phyloP scores from a whole-genome alignment of 2,888 invertebrate species.

The Polia nebulosa region DNA sequence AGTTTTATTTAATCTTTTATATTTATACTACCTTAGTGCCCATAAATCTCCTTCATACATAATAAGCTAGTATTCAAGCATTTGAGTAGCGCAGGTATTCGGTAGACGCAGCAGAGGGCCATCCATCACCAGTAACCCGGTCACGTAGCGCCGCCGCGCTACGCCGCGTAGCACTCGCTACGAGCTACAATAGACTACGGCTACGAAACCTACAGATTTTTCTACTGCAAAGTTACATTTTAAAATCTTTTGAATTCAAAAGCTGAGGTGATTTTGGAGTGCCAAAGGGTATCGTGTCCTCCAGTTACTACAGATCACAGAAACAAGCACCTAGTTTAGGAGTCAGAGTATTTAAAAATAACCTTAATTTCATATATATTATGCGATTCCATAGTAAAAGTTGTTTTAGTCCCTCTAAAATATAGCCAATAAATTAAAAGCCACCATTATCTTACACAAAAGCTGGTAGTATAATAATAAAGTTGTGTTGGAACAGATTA shows the following conservation, averaged over 20 bases:
- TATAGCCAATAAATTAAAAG: background rate
- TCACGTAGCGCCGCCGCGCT: conserved; percentile 75
- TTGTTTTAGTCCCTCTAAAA: background rate
- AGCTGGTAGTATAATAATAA: background rate
- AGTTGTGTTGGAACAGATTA: background rate
- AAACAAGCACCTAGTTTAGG: no score
- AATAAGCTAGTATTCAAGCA: conserved; percentile 28
- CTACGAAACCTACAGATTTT: conserved; percentile 32
- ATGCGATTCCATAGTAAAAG: no score
- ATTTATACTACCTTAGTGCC: background rate
- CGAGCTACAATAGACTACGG: conserved; percentile 73
- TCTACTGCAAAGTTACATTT: background rate
- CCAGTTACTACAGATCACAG: no score
- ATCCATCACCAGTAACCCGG: conserved; percentile 82
- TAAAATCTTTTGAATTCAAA: background rate
- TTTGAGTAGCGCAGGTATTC: conserved; percentile 28
- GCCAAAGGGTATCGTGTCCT: no score
- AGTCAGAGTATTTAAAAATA: no score
- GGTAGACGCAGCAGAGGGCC: conserved; percentile 56
- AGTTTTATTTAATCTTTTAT: no score
- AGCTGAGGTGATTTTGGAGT: no score
- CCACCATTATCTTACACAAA: background rate
- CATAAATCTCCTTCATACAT: conserved; percentile 30
- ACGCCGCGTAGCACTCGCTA: conserved; percentile 38
- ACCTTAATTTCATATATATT: no score